phyloP scores from a whole-genome alignment of 2,113 vertebrate genomes.

The Anoura caudifer region DNA sequence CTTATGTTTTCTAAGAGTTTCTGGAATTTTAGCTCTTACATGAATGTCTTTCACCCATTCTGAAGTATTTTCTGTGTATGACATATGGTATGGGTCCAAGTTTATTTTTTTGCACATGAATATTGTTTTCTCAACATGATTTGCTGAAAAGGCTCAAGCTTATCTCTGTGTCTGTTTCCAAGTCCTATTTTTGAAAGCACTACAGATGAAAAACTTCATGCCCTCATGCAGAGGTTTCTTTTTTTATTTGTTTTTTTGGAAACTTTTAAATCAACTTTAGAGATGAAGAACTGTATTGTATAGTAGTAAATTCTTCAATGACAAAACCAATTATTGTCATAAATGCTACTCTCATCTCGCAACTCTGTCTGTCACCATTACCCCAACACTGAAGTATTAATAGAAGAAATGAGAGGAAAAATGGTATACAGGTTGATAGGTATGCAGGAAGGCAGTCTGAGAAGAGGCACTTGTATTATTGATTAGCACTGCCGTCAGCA shows the following conservation, averaged over 20 bases:
- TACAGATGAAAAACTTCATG: not conserved
- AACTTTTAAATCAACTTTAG: not conserved
- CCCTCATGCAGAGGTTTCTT: not conserved
- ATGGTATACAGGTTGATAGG: not conserved
- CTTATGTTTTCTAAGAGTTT: not conserved
- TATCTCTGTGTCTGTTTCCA: not conserved
- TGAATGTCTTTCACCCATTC: not conserved
- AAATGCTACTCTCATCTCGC: not conserved
- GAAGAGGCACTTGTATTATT: not conserved
- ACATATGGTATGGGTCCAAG: not conserved
- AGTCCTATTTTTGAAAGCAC: not conserved
- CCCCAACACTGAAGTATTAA: not conserved
- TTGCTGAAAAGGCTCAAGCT: not conserved
- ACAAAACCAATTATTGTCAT: not conserved
- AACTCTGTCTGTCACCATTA: not conserved
- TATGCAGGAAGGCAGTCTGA: not conserved
- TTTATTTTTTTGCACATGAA: not conserved
- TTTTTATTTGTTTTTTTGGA: not conserved
- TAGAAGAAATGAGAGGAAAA: not conserved
- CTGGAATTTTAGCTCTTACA: not conserved
- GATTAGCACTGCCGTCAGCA: not conserved
- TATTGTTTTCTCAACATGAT: not conserved
- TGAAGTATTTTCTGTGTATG: not conserved
- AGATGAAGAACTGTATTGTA: not conserved
- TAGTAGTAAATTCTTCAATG: not conserved